Conservation (phyloP, 2,113 vertebrate genomes). For the Aegithalos caudatus region DNA sequence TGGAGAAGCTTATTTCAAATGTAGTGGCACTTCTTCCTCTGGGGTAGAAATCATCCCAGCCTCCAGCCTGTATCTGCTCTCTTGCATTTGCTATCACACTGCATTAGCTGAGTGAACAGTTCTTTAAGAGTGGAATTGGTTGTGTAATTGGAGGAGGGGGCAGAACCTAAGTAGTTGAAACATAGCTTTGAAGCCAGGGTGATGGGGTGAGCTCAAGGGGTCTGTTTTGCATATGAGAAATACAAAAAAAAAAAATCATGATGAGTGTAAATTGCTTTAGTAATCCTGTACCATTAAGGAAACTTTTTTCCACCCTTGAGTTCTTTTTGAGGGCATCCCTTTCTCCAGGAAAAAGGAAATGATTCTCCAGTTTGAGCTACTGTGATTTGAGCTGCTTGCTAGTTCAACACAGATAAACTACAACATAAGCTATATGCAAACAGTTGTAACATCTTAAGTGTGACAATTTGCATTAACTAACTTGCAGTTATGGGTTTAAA, state of each 20-base stretch:
- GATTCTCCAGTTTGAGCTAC: neutral
- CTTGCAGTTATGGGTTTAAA: neutral
- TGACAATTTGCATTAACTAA: neutral
- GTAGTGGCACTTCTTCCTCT: neutral
- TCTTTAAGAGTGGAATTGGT: neutral
- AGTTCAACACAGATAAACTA: neutral
- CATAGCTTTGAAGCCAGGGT: neutral
- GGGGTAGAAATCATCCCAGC: neutral
- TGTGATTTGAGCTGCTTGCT: neutral
- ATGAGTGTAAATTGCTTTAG: neutral
- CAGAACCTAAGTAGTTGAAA: neutral
- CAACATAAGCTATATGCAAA: neutral
- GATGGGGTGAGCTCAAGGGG: neutral
- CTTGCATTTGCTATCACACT: neutral
- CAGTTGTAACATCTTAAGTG: neutral
- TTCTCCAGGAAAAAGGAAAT: neutral
- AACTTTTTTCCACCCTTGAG: neutral
- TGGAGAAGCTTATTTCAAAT: neutral
- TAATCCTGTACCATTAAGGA: neutral
- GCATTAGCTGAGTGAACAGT: neutral
- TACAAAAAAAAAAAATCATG: neutral
- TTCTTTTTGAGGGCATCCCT: neutral
- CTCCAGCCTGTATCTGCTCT: fast-evolving
- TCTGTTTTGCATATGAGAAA: neutral
- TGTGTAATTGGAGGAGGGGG: neutral